A percentile compares a stretch with the other conserved stretches of the same genome.
phyloP scores from a whole-genome alignment of 1,140 invertebrate genomes.

The Rhagoletis zephyria region DNA sequence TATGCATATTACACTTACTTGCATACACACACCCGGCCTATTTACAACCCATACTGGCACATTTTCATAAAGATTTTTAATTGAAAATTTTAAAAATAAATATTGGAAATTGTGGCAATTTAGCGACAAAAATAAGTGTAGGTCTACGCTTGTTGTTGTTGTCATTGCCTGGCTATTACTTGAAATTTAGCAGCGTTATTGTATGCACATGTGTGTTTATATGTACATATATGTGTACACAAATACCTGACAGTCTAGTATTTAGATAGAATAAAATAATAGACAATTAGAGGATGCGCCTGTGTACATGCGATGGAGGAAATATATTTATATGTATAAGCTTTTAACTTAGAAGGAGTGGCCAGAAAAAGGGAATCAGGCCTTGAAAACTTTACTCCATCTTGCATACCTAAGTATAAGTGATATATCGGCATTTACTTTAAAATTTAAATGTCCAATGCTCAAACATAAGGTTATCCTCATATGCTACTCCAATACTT shows the following conservation, averaged over 20 bases:
- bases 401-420: no score
- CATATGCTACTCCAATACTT: no score
- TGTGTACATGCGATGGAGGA: background rate
- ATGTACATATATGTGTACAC: no score
- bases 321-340: background rate
- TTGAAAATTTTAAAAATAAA: conserved; percentile 47
- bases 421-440: no score
- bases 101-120: conserved; percentile 27
- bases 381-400: no score
- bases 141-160: background rate
- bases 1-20: background rate
- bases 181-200: conserved; percentile 16
- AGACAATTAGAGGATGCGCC: background rate
- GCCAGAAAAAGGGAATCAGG: no score
- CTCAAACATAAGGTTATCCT: no score
- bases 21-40: background rate
- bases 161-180: background rate
- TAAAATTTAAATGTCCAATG: no score
- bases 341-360: no score
- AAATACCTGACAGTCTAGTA: background rate
- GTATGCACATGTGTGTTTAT: no score
- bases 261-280: conserved; percentile 6
- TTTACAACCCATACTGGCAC: background rate
- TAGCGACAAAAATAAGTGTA: conserved; percentile 5
- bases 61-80: conserved; percentile 14